These are phyloP conservation scores for Dicentrarchus labrax DNA, from an alignment of 2,113 vertebrate genomes.

Conservation along the genomic window DNA sequence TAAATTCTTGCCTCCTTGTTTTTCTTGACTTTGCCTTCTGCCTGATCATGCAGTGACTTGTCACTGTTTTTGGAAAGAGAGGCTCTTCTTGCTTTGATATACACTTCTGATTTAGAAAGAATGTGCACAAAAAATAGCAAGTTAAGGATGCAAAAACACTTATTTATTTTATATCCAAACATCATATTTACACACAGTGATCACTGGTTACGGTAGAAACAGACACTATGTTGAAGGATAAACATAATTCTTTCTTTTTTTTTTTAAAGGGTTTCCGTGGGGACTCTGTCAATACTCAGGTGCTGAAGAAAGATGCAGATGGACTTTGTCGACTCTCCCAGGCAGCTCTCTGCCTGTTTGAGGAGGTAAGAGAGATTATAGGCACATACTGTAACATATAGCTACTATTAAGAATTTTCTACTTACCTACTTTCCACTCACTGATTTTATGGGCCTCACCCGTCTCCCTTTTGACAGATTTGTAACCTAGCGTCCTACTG, in stretches of 20 bases:
- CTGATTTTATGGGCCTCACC: neutral
- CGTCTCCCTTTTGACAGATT: slow-evolving; percentile 74
- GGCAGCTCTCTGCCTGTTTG: slow-evolving; percentile 86
- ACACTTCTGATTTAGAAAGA: slow-evolving; percentile 2
- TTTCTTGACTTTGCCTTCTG: neutral
- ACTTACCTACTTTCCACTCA: neutral
- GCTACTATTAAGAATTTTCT: neutral
- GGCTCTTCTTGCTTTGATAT: neutral
- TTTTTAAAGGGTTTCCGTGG: slow-evolving; percentile 81
- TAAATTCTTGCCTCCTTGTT: neutral
- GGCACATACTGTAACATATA: neutral
- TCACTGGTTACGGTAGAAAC: too few species aligned
- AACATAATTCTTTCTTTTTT: neutral
- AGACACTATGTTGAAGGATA: neutral
- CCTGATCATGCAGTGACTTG: slow-evolving; percentile 3
- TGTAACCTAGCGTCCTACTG: slow-evolving; percentile 86
- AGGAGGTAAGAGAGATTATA: slow-evolving; percentile 78
- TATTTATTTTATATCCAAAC: too few species aligned
- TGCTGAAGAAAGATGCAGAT: slow-evolving; percentile 84
- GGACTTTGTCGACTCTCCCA: slow-evolving; percentile 86
- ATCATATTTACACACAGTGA: too few species aligned
- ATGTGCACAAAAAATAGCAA: neutral
- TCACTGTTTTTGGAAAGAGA: neutral
- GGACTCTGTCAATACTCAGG: slow-evolving; percentile 82
- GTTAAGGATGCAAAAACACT: too few species aligned